Conservation (phyloP, 2,797 vertebrate genomes). For the Pangasius djambal region DNA sequence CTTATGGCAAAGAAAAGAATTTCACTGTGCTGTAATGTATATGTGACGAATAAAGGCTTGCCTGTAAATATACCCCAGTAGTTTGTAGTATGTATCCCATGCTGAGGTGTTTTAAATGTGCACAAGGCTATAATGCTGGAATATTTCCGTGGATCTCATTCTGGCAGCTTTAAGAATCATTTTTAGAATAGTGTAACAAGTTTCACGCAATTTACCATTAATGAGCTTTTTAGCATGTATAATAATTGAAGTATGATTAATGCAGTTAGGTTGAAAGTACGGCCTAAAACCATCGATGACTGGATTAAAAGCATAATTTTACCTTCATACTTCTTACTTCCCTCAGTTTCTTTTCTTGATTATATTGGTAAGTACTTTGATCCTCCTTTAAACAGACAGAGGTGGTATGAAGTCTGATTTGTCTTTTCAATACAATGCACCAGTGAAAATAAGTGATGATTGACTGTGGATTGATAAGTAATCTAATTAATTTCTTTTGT, state of each 20-base stretch:
- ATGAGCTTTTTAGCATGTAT: slow-evolving; percentile 34
- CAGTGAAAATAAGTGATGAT: slow-evolving; percentile 68
- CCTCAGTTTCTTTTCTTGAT: slow-evolving; percentile 50
- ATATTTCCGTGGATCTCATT: slow-evolving; percentile 6
- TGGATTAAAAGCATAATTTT: slow-evolving; percentile 39
- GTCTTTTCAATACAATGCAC: slow-evolving; percentile 60
- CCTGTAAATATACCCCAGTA: slow-evolving; percentile 6
- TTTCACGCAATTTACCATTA: background rate
- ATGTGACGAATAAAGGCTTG: background rate
- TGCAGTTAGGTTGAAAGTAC: background rate
- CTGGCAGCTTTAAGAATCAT: background rate
- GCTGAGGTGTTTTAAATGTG: background rate
- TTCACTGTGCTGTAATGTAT: background rate
- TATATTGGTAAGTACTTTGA: slow-evolving; percentile 51
- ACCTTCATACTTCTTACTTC: slow-evolving; percentile 38
- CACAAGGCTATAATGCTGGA: background rate
- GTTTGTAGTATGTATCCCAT: background rate
- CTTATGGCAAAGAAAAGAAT: background rate
- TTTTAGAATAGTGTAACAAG: background rate
- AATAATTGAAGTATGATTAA: slow-evolving; percentile 30
- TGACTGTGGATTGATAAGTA: slow-evolving; percentile 75
- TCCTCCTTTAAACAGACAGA: slow-evolving; percentile 44
- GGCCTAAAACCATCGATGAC: slow-evolving; percentile 8
- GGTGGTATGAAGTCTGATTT: slow-evolving; percentile 55
- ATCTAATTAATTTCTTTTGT: slow-evolving; percentile 78